phyloP scores from a whole-genome alignment of 2,113 vertebrate species.

The Hemiprocne comata region DNA sequence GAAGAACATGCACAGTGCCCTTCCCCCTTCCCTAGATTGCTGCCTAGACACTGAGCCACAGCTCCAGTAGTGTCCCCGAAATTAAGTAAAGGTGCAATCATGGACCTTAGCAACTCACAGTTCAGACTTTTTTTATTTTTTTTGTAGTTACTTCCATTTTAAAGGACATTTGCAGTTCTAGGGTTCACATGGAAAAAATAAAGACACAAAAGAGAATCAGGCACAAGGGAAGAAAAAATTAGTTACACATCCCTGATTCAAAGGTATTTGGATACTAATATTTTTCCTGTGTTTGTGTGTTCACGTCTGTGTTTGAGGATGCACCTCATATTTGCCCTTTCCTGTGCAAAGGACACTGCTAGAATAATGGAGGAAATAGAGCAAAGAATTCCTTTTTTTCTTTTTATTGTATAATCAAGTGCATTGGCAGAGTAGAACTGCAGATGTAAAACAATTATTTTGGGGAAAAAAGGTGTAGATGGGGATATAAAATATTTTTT shows the following conservation, averaged over 20 bases:
- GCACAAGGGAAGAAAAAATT: not conserved
- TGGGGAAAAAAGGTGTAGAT: fast-evolving
- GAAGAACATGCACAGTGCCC: not conserved
- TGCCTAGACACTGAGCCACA: not conserved
- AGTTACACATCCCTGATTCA: not conserved
- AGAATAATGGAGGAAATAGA: not conserved
- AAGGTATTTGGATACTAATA: not conserved
- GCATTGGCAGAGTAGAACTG: not conserved
- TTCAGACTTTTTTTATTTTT: not conserved
- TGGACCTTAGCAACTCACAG: not conserved
- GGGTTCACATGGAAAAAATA: not conserved
- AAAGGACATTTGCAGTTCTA: not conserved
- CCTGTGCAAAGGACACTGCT: not conserved
- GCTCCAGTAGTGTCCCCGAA: not conserved
- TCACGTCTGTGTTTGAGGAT: not conserved
- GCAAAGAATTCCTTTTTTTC: not conserved
- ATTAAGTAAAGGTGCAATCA: not conserved
- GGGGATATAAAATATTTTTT: not conserved
- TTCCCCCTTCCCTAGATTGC: not conserved
- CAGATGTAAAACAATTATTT: not conserved
- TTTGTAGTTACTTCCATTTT: not conserved
- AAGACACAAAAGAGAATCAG: not conserved
- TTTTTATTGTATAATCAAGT: not conserved
- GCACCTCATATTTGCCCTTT: not conserved
- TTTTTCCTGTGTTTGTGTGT: not conserved